Evolutionary conservation across 2,113 vertebrate species (phyloP).

Genomic region (Macrotus californicus): DNA sequence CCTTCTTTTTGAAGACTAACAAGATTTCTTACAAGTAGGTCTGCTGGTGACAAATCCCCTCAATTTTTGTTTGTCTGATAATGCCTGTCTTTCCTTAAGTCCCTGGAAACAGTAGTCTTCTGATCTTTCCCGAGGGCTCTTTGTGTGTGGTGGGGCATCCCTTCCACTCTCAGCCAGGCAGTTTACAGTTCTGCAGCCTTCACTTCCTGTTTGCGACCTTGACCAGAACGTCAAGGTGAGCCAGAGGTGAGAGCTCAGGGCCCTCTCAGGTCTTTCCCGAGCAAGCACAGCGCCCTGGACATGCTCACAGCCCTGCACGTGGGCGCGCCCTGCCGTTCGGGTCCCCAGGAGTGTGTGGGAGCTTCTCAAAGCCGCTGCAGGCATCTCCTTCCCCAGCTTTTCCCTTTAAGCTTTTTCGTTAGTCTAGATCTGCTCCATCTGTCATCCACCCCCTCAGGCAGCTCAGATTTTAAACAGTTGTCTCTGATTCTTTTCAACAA

Average conservation of each 20-base stretch:
- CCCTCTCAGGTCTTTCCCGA: not conserved
- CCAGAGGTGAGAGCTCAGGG: not conserved
- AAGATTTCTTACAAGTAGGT: not conserved
- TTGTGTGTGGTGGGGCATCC: not conserved
- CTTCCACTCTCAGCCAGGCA: not conserved
- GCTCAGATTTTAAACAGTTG: not conserved
- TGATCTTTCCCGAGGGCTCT: not conserved
- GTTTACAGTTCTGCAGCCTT: not conserved
- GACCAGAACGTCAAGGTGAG: not conserved
- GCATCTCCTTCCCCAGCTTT: not conserved
- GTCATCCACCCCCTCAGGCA: not conserved
- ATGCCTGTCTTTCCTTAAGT: not conserved
- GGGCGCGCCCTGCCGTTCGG: not conserved
- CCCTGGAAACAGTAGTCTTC: not conserved
- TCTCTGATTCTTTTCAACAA: not conserved
- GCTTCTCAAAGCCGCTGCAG: not conserved
- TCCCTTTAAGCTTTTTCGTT: not conserved
- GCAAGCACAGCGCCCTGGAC: not conserved
- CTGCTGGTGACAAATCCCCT: not conserved
- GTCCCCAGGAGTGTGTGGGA: not conserved
- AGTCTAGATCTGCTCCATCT: not conserved
- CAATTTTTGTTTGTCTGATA: not conserved
- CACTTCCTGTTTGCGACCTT: not conserved
- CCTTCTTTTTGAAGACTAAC: not conserved
- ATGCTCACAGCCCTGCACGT: rapidly evolving